Percentiles rank a stretch among this genome's conserved stretches.
Conservation (phyloP, 1,140 invertebrate species). For the Aphelinus atriplicis region DNA sequence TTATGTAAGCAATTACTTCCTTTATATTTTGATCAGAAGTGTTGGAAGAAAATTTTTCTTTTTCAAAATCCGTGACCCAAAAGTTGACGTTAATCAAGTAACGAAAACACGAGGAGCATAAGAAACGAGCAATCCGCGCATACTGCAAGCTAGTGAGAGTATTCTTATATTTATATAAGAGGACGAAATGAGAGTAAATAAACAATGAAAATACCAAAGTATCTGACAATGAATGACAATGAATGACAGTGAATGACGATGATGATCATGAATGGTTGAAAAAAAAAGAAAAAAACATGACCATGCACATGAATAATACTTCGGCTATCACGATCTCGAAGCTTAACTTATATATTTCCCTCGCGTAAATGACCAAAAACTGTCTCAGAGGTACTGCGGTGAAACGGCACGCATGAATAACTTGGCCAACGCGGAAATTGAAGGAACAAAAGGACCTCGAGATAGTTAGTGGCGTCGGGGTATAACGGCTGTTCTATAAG, state of each 20-base stretch:
- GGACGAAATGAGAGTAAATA: neutral
- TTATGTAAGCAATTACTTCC: no score
- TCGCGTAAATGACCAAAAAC: constrained; percentile 58
- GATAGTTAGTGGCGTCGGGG: constrained; percentile 21
- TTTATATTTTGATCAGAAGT: no score
- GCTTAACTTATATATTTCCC: neutral
- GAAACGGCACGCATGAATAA: neutral
- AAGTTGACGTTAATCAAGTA: no score
- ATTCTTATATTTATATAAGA: neutral
- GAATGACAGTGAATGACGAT: neutral
- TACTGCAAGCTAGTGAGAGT: no score
- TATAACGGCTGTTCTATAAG: neutral
- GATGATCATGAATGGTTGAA: constrained; percentile 30
- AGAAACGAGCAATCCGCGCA: neutral
- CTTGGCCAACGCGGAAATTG: neutral
- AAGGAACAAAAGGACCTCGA: constrained; percentile 42
- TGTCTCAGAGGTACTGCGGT: constrained; percentile 51
- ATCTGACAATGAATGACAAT: constrained; percentile 40
- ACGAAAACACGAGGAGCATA: neutral
- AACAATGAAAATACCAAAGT: neutral
- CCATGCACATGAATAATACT: constrained; percentile 1
- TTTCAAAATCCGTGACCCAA: no score
- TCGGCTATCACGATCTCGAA: neutral
- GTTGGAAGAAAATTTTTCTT: no score
- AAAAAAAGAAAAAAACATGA: constrained; percentile 40